Conservation (phyloP, 2,888 invertebrate genomes). For the Prosapia bicincta region DNA sequence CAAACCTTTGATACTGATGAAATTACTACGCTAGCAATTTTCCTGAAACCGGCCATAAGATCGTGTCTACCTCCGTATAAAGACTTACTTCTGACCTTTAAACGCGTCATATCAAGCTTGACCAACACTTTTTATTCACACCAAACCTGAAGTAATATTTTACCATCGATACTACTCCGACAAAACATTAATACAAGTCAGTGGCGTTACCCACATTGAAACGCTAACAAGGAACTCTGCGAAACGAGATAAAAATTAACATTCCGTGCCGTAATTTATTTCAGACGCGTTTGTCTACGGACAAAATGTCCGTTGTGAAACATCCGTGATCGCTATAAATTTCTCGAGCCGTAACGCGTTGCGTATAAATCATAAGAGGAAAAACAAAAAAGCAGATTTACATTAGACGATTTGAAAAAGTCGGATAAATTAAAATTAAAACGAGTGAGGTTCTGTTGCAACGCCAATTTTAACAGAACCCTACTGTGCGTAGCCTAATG, state of each 20-base stretch:
- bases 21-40: no score
- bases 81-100: no score
- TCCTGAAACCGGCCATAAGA: no score
- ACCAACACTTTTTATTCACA: background rate
- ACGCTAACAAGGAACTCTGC: background rate
- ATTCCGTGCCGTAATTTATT: background rate
- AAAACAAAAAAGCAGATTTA: background rate
- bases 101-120: no score
- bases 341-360: no score
- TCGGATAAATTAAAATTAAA: no score
- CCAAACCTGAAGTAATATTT: background rate
- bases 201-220: no score
- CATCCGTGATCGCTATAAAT: background rate
- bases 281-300: background rate
- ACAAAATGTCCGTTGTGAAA: background rate
- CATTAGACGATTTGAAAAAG: background rate
- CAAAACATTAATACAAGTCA: background rate
- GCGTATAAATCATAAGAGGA: background rate
- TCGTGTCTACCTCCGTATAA: no score
- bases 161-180: background rate
- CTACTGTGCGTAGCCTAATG: background rate
- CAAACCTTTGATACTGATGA: no score
- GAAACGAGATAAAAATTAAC: background rate
- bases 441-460: no score
- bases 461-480: background rate